Base-by-base conservation (phyloP, 2,888 invertebrate genomes). In the Venustoraphidia nigricollis region DNA sequence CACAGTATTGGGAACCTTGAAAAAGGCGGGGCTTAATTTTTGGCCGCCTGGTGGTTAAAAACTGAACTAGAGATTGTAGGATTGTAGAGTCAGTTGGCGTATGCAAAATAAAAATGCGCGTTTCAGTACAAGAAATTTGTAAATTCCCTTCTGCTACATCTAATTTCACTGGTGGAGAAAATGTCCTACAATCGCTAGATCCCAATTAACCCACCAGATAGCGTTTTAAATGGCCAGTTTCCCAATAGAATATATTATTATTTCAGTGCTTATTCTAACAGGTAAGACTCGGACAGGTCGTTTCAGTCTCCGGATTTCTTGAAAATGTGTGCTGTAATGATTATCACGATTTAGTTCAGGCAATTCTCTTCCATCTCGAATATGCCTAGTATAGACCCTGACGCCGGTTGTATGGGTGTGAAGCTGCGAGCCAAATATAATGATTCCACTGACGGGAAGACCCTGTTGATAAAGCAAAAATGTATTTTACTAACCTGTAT, bases 241-340 rank as follows among this genome's bases (percentile, higher is more conserved):
- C n/a, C n/a, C n/a, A n/a, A n/a, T 27, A 27, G 27, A 6, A 27
- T 6, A 27, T 27, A 27, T 38, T 38, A 38, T 11, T 38, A 38
- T 38, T 38, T 38, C 38, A 38, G 13, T 38, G n/a, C 38, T 38
- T 49, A 17, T 45, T 59, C 71, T 71, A 72, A 93, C 93, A 57
- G 93, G 94, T 52, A 91, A 62, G 13, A 98, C 71, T 48, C 70
- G 76, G 0, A 91, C 84, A n/a, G 81, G 83, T 49, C 75, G 71
- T 56, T 87, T 85, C 46, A 97, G 69, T 46, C 83, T 73, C 51
- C 96, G 72, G 58, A 97, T 97, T 70, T 97, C 97, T 68, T 98
- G 98, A 68, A 94, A 98, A 70, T 98, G 96, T 1, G 95, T 89
- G 48, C 93, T 94, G 67, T 92, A 98, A 66, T 95, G 97, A 65